Conservation (phyloP, 2,888 invertebrate species). For the Dolichopus griseipennis region DNA sequence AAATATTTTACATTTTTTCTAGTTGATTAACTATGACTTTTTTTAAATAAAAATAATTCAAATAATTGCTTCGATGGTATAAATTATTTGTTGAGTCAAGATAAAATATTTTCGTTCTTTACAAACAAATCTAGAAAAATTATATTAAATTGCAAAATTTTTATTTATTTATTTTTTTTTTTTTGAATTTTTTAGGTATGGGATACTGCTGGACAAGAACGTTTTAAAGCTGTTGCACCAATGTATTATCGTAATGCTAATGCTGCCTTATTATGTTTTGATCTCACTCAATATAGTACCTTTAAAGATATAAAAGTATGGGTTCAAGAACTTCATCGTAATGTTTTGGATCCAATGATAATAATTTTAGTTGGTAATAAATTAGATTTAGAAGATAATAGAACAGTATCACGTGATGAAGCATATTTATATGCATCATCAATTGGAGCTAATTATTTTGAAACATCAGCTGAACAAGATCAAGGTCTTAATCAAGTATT, state of each 20-base stretch:
- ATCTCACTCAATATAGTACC: slow-evolving; percentile 65
- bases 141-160: slow-evolving; percentile 2
- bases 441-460: slow-evolving; percentile 76
- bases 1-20: too few species aligned
- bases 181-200: slow-evolving; percentile 32
- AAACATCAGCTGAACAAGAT: slow-evolving; percentile 72
- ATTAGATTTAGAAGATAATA: slow-evolving; percentile 57
- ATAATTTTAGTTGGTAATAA: slow-evolving; percentile 80
- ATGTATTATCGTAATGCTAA: slow-evolving; percentile 92
- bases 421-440: slow-evolving; percentile 66
- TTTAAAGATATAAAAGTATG: slow-evolving; percentile 76
- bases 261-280: slow-evolving; percentile 79
- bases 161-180: neutral
- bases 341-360: slow-evolving; percentile 71
- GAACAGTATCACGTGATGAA: slow-evolving; percentile 58
- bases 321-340: slow-evolving; percentile 70
- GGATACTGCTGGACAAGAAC: slow-evolving; percentile 44
- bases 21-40: too few species aligned
- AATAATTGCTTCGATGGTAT: too few species aligned
- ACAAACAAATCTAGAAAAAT: too few species aligned
- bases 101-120: too few species aligned
- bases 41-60: too few species aligned
- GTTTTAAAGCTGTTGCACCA: slow-evolving; percentile 82
- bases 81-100: too few species aligned
- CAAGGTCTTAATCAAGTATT: slow-evolving; percentile 71